phyloP scores from a whole-genome alignment of 1,140 invertebrate species.

The Drosophila auraria region DNA sequence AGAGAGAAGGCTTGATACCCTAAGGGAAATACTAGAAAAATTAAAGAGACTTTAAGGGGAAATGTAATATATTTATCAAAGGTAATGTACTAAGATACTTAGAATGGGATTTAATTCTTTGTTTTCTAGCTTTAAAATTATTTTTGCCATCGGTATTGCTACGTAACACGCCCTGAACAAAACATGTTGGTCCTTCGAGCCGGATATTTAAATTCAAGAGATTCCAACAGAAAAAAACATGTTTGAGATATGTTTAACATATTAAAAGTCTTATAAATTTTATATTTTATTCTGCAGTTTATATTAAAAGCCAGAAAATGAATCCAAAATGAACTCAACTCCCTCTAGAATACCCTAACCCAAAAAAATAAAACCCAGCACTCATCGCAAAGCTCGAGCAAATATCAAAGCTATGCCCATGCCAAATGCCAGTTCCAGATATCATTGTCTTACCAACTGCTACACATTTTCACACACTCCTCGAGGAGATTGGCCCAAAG shows the following conservation, averaged over 20 bases:
- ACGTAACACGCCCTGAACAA: too few species aligned
- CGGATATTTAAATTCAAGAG: too few species aligned
- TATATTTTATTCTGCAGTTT: too few species aligned
- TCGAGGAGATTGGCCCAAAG: conserved; percentile 1
- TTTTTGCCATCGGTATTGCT: too few species aligned
- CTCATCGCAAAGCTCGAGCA: conserved; percentile 16
- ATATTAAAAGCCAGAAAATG: background rate
- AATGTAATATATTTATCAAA: background rate
- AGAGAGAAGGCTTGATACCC: conserved; percentile 2
- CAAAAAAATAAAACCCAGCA: conserved; percentile 2
- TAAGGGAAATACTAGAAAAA: background rate
- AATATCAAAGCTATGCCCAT: conserved; percentile 52
- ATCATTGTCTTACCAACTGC: conserved; percentile 73
- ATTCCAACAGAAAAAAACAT: too few species aligned
- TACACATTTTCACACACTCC: conserved; percentile 79
- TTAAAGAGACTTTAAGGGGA: background rate
- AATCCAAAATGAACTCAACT: background rate
- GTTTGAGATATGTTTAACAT: too few species aligned
- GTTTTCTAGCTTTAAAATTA: background rate
- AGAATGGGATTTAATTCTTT: background rate
- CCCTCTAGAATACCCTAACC: conserved; percentile 20
- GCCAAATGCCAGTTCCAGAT: conserved; percentile 56
- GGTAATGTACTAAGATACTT: too few species aligned
- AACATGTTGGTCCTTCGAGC: too few species aligned
- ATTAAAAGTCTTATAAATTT: too few species aligned